phyloP scores from a whole-genome alignment of 2,113 vertebrate genomes.

The Micromys minutus region DNA sequence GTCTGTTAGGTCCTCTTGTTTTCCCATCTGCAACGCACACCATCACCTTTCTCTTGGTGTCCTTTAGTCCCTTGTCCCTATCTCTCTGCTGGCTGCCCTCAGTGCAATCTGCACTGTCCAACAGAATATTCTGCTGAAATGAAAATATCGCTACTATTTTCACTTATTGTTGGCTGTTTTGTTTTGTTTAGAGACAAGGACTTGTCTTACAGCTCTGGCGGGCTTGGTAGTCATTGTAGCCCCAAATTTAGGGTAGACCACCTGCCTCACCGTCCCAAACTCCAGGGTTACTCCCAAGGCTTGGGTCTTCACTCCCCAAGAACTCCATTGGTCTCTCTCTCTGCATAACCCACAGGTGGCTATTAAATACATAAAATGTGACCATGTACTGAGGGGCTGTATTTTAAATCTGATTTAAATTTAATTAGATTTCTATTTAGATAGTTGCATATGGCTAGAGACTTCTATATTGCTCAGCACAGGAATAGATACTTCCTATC shows the following conservation, averaged over 20 bases:
- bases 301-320: background rate
- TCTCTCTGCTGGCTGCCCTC: background rate
- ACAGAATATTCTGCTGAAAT: background rate
- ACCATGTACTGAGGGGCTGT: background rate
- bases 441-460: background rate
- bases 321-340: background rate
- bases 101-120: background rate
- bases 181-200: background rate
- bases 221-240: background rate
- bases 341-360: background rate
- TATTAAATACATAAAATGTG: background rate
- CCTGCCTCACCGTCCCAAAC: background rate
- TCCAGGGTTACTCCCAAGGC: background rate
- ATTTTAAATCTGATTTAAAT: conserved; percentile 24
- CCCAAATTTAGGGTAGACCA: background rate
- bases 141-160: background rate
- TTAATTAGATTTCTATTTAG: conserved; percentile 31
- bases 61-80: background rate
- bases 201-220: background rate
- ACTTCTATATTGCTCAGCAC: background rate
- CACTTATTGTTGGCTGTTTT: background rate
- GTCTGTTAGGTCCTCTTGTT: background rate
- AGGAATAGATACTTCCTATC: background rate
- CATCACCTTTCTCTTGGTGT: background rate
- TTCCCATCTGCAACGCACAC: background rate